phyloP scores from a whole-genome alignment of 2,113 vertebrate genomes.

The Rattus norvegicus region GRCr8 NC_086020.1:156230001-156230500 shows the following conservation, averaged over 20 bases:
- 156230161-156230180: not conserved
- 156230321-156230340: not conserved
- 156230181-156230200: not conserved
- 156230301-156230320: not conserved
- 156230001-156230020: not conserved
- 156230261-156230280: not conserved
- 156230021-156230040: not conserved
- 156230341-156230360: not conserved
- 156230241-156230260: not conserved
- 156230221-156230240: too few species aligned
- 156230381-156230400: not conserved
- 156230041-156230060: not conserved
- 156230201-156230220: not conserved
- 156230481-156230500: not conserved
- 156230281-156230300: not conserved
- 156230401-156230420: not conserved
- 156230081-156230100: not conserved
- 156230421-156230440: not conserved
- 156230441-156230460: not conserved
- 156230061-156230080: not conserved
- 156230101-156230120: not conserved
- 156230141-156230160: not conserved
- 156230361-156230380: not conserved
- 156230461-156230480: not conserved
- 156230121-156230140: not conserved